A percentile compares a stretch with the other conserved stretches of the same genome.
Conservation (phyloP, 2,888 invertebrate genomes). For the Apamea crenata region DNA sequence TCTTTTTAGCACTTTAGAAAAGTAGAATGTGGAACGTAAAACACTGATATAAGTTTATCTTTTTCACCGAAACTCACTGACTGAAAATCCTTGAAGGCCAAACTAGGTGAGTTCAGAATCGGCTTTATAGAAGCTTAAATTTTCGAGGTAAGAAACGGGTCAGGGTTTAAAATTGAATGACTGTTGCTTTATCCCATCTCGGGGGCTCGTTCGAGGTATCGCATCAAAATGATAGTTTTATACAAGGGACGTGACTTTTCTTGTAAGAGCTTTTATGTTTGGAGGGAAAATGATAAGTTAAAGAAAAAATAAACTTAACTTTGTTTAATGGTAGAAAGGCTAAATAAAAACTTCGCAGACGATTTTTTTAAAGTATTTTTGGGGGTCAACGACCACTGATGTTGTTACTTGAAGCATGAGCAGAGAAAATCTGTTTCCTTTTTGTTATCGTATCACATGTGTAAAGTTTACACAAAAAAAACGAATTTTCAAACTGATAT, state of each 20-base stretch:
- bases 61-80: background rate
- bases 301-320: background rate
- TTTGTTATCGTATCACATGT: too few species aligned
- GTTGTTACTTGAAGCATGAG: too few species aligned
- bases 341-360: too few species aligned
- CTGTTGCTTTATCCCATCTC: slow-evolving; percentile 25
- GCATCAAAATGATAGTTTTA: slow-evolving; percentile 36
- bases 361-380: too few species aligned
- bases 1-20: too few species aligned
- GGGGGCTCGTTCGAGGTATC: slow-evolving; percentile 5
- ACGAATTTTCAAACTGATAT: too few species aligned
- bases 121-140: slow-evolving; percentile 12
- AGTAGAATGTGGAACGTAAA: background rate
- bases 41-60: background rate
- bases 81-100: background rate
- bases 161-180: slow-evolving; percentile 46
- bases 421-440: too few species aligned
- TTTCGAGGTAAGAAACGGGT: slow-evolving; percentile 10
- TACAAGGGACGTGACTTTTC: slow-evolving; percentile 2
- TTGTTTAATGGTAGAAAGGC: background rate
- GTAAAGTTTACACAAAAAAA: too few species aligned
- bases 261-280: slow-evolving; percentile 12
- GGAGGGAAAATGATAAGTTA: background rate
- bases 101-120: slow-evolving; percentile 23
- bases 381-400: too few species aligned